Evolutionary conservation across 2,113 vertebrate species (phyloP), one percentile per base, ranked within the genome.

Genomic region (Mesoclemmys tuberculata): DNA sequence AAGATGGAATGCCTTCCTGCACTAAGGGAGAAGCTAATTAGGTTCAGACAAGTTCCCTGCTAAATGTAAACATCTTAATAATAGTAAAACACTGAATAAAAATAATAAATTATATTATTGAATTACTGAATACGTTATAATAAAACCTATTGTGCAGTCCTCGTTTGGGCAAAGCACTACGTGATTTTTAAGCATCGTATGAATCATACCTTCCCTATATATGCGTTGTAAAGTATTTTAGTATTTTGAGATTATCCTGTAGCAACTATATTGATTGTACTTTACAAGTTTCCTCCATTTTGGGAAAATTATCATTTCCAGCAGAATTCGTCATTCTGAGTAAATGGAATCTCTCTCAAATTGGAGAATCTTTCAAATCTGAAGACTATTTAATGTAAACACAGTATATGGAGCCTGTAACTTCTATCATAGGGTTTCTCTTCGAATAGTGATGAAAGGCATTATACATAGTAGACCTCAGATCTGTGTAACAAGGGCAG

Each of bases 251-350:
- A 74, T 85, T 90, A 84, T 93, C 41, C 86, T 89, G n/a, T 95
- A 82, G 88, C 92, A 93, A 51, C 58, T 93, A 84, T 84, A 71
- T 38, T 38, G 19, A 95, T 92, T 94, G 80, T 95, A 90, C 96
- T 97, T 95, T 93, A 95, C 95, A 91, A 93, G 88, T 90, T 96
- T 85, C 44, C 26, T 79, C 90, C 87, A 54, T 89, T 94, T 95
- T 90, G 48, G 84, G 90, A 84, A 92, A 90, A 97, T 41, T 80
- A 71, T 22, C n/a, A n/a, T 21, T 71, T 71, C n/a, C n/a, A 21
- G 9, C 19, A 38, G n/a, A n/a, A 38, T 71, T 71, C n/a, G 21
- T 38, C 19, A 71, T 71, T 71, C n/a, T 71, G 64, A 71, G 64
- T 38, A 71, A 21, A 71, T 38, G 19, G n/a, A 71, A 71, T 71